Conservation (phyloP, 2,888 invertebrate genomes). For the Nemotelus pantherinus region DNA sequence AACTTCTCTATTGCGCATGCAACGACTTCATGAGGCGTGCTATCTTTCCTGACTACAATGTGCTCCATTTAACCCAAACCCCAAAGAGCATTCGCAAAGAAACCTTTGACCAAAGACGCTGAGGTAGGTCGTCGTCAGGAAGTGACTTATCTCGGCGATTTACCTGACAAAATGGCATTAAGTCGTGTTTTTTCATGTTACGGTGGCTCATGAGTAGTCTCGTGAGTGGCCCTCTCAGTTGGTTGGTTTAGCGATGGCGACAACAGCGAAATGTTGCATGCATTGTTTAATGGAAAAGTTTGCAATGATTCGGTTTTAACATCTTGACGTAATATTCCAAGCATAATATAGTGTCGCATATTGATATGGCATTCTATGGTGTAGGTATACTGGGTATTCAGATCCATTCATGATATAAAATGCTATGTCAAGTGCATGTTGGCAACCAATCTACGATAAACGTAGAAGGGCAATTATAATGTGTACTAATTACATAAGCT, state of each 20-base stretch:
- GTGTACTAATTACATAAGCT: too few relatives aligned
- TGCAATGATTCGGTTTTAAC: slow-evolving; percentile 28
- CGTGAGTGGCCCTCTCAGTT: slow-evolving; percentile 34
- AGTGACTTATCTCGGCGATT: slow-evolving; percentile 52
- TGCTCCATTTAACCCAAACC: slow-evolving; percentile 43
- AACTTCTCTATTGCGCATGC: slow-evolving; percentile 30
- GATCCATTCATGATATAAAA: background rate
- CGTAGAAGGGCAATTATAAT: too few relatives aligned
- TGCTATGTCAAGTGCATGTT: too few relatives aligned
- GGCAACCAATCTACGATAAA: too few relatives aligned
- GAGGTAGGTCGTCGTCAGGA: slow-evolving; percentile 48
- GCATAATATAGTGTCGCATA: background rate
- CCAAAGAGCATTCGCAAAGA: slow-evolving; percentile 26
- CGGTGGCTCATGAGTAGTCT: slow-evolving; percentile 52
- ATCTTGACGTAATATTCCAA: slow-evolving; percentile 18
- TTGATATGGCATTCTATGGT: slow-evolving; percentile 5
- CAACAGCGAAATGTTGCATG: background rate
- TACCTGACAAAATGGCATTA: slow-evolving; percentile 55
- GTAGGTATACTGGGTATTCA: background rate
- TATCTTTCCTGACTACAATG: slow-evolving; percentile 26
- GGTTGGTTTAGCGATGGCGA: slow-evolving; percentile 19
- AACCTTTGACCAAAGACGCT: slow-evolving; percentile 46
- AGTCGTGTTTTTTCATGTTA: slow-evolving; percentile 54
- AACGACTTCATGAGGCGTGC: slow-evolving; percentile 32
- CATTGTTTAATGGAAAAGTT: slow-evolving; percentile 13